Conservation (phyloP, 1,140 invertebrate species). For the Hylyphantes graminicola region DNA sequence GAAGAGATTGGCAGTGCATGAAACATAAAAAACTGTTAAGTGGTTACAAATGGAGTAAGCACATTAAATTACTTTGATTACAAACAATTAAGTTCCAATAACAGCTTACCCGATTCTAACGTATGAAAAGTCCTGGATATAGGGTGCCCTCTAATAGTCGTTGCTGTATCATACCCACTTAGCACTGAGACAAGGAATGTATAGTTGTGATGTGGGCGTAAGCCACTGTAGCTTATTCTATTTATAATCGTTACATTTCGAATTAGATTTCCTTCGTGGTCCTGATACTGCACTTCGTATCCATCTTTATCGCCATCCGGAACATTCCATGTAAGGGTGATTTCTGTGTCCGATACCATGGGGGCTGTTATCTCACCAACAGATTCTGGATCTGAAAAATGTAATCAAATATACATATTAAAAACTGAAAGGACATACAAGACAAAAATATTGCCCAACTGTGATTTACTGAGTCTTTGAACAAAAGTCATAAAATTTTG, state of each 20-base stretch:
- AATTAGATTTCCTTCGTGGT: constrained; percentile 73
- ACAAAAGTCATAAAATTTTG: too few species aligned
- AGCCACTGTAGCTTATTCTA: constrained; percentile 78
- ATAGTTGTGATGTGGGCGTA: constrained; percentile 87
- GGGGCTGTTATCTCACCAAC: constrained; percentile 82
- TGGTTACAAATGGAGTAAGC: too few species aligned
- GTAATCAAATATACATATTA: too few species aligned
- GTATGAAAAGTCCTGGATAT: constrained; percentile 85
- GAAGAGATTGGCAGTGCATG: too few species aligned
- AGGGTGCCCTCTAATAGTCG: constrained; percentile 78
- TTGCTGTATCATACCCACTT: constrained; percentile 82
- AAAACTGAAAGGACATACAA: too few species aligned
- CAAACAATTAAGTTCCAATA: too few species aligned
- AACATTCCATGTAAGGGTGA: constrained; percentile 82
- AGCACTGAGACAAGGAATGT: constrained; percentile 89
- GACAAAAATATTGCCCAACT: too few species aligned
- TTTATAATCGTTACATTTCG: constrained; percentile 80
- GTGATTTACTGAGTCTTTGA: too few species aligned
- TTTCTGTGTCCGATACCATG: constrained; percentile 81
- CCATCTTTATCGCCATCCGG: constrained; percentile 87
- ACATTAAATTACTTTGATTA: too few species aligned
- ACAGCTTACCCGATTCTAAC: constrained; percentile 74
- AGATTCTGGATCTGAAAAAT: constrained; percentile 77
- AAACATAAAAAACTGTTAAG: too few species aligned
- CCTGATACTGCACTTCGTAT: constrained; percentile 88